Percentiles rank a stretch among this genome's conserved stretches.
phyloP scores from a whole-genome alignment of 1,140 invertebrate species.

The Ips nitidus region DNA sequence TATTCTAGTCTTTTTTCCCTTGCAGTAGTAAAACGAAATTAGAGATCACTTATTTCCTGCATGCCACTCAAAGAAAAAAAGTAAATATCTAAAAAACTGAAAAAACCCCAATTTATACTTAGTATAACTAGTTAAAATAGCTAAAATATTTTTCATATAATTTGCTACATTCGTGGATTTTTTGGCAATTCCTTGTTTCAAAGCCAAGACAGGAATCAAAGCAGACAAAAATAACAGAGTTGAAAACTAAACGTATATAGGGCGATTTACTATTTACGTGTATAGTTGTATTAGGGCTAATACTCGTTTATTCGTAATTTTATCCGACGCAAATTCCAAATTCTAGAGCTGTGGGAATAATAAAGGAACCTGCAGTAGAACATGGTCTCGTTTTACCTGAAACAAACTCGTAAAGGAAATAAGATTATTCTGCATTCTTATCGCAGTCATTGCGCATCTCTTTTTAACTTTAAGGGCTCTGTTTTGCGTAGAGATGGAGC shows the following conservation, averaged over 20 bases:
- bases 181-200: constrained; percentile 7
- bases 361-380: background rate
- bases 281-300: constrained; percentile 10
- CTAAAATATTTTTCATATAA: no score
- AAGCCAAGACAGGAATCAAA: constrained; percentile 7
- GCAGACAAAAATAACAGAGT: constrained; percentile 1
- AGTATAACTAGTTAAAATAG: no score
- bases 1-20: no score
- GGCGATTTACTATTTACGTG: constrained; percentile 3
- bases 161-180: background rate
- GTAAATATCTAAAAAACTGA: no score
- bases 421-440: constrained; percentile 2
- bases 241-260: background rate
- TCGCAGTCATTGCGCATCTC: background rate
- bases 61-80: no score
- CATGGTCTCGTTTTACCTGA: background rate
- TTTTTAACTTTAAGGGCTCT: no score
- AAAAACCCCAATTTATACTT: no score
- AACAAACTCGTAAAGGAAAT: constrained; percentile 3
- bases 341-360: background rate
- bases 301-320: constrained; percentile 14
- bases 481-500: no score
- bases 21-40: no score
- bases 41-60: no score
- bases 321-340: constrained; percentile 4